Evolutionary conservation across 2,113 vertebrate genomes (phyloP).

Genomic region (Aegithalos caudatus): DNA sequence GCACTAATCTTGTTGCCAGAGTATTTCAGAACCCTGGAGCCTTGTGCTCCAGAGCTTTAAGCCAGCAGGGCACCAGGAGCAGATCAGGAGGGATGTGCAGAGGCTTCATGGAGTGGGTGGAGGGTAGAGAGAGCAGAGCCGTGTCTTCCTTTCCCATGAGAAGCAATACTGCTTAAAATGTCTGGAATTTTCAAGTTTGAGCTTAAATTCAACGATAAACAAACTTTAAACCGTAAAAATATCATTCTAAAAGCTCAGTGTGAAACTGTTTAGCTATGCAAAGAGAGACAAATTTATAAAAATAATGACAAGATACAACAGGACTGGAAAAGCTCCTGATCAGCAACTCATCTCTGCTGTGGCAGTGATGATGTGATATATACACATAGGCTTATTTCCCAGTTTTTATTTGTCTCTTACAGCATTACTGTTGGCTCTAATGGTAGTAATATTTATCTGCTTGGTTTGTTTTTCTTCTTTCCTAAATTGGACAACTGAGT

Average conservation of each 20-base stretch:
- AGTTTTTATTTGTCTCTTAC: constrained; percentile 46
- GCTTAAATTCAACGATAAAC: background rate
- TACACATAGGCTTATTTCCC: constrained; percentile 56
- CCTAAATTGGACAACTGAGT: background rate
- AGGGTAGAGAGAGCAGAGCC: background rate
- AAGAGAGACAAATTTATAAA: background rate
- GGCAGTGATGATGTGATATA: constrained; percentile 20
- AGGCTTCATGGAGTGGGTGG: background rate
- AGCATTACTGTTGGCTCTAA: constrained; percentile 17
- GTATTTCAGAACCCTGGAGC: rapidly evolving
- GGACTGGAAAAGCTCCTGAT: constrained; percentile 23
- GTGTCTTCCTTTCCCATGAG: background rate
- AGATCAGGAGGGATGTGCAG: background rate
- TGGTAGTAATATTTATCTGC: constrained; percentile 45
- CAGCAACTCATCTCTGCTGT: background rate
- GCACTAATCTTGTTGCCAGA: background rate
- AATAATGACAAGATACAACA: background rate
- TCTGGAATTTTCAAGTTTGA: background rate
- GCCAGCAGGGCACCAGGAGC: background rate
- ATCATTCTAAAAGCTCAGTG: background rate
- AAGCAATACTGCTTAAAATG: background rate
- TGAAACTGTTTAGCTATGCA: background rate
- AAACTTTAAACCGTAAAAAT: background rate
- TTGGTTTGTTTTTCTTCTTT: constrained; percentile 17
- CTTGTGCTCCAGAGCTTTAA: background rate